Evolutionary conservation across 2,888 invertebrate species (phyloP).

Genomic region (Poecilobothrus nobilitatus): DNA sequence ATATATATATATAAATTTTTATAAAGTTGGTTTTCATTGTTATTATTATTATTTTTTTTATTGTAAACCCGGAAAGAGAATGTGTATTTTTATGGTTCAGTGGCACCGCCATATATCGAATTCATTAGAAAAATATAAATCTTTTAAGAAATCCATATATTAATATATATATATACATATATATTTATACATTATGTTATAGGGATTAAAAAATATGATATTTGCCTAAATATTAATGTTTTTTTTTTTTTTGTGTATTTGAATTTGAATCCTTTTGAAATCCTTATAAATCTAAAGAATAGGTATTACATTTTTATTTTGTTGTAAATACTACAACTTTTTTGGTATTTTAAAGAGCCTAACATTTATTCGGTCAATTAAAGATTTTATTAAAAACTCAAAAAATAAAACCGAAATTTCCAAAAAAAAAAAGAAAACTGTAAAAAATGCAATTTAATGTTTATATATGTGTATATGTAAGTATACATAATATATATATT

Average conservation of each 20-base stretch:
- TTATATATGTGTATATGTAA: too few relatives aligned
- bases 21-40: too few relatives aligned
- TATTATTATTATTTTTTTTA: background rate
- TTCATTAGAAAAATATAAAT: conserved; percentile 4
- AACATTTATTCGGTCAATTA: background rate
- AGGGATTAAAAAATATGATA: background rate
- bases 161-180: too few relatives aligned
- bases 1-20: too few relatives aligned
- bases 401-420: too few relatives aligned
- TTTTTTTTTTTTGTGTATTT: background rate
- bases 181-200: background rate
- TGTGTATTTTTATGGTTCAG: background rate
- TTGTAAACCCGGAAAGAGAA: background rate
- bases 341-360: background rate
- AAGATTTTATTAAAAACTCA: background rate
- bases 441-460: too few relatives aligned
- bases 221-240: background rate
- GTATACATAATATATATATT: too few relatives aligned
- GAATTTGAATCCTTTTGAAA: background rate
- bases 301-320: background rate
- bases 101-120: background rate
- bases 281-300: background rate
- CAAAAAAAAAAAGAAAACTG: too few relatives aligned
- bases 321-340: background rate
- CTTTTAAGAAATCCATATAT: background rate